Evolutionary conservation across 2,888 invertebrate genomes (phyloP), one percentile per base, ranked within the genome.

Genomic region (Rhaphigaster nebulosa): DNA sequence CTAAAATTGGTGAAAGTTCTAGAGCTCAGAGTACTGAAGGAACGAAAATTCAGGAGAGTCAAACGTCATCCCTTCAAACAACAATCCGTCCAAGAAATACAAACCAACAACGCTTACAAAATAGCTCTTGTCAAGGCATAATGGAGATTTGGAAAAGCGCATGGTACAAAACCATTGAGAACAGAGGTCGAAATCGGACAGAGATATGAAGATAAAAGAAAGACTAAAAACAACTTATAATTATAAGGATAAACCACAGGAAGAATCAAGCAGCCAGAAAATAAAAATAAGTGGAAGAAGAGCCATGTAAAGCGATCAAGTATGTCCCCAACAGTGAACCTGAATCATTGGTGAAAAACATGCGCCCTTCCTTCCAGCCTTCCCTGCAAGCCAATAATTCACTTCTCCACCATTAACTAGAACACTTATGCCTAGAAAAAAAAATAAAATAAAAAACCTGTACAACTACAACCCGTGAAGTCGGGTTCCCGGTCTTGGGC

Each of bases 101-200:
- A 95, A 95, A 87, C 94, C 94, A 13, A 94, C 94, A 0, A 95
- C 95, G 34, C 93, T 96, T 20, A 96, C 96, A 0, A 95, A 96
- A 93, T 95, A 95, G 0, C 92, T 96, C 80, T 93, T 96, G 12
- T 95, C 94, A 90, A 94, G 94, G 93, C 98, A 98, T 93, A 97
- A 97, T 92, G 95, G 95, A 92, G 96, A 96, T 91, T 98, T 98
- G 97, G 97, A 97, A 93, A 97, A 96, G 93, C 95, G 95, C 88
- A 95, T 98, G 95, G 94, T 96, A 1, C 96, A 96, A 93, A 95
- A 95, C 91, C 96, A 97, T 92, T 95, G 96, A 0, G 96, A 96
- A 91, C 94, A 94, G 6, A 94, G 96, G 20, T 92, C 93, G 0
- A 94, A 94, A 90, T 93, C 92, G 54, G 93, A 94, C 87, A 95